Base-by-base conservation (phyloP, 1,140 invertebrate genomes). In the Samia ricini region DNA sequence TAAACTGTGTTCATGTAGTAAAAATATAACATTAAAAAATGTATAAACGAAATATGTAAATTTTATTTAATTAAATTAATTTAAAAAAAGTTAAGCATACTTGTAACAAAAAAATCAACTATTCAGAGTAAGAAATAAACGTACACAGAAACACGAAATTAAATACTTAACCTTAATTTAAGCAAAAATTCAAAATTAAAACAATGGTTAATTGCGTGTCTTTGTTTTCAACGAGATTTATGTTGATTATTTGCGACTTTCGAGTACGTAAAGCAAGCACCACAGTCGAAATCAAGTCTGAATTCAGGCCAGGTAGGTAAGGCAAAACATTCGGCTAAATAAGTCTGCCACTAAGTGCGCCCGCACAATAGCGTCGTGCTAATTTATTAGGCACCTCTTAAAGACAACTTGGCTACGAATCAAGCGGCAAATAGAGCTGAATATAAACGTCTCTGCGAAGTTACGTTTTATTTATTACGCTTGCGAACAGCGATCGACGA, bases 331-430 rank as follows among this genome's bases (percentile, higher is more conserved):
- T 78, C 76, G 81, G 78, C 79, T 85, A 81, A 83, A 82, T 85
- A 85, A 83, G 76, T 81, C 74, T 79, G 72, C 76, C 72, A 77
- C 65, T 74, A 77, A 85, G 74, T 77, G 74, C 81, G 73, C 74
- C 78, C 78, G 76, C 74, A 80, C 81, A 83, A 83, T 82, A 80
- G 76, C 71, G 70, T 63, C 64, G 55, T 61, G 66, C 76, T 83
- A 83, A 83, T 83, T 85, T 85, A 85, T 85, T 79, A 77, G 76
- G 77, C 70, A 76, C 68, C 70, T 68, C 74, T 82, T 78, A 79
- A 76, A 70, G 68, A 71, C 60, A 50, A 56, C 68, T 36, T 20
- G 74, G 79, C 70, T 29, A 71, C 1, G 24, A 65, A 68, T 72
- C 0, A 0, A 54, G 72, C 72, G 71, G 56, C 8, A 5, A 55